Evolutionary conservation across 2,888 invertebrate genomes (phyloP), one percentile per base, ranked within the genome.

Genomic region (Microdon myrmicae): DNA sequence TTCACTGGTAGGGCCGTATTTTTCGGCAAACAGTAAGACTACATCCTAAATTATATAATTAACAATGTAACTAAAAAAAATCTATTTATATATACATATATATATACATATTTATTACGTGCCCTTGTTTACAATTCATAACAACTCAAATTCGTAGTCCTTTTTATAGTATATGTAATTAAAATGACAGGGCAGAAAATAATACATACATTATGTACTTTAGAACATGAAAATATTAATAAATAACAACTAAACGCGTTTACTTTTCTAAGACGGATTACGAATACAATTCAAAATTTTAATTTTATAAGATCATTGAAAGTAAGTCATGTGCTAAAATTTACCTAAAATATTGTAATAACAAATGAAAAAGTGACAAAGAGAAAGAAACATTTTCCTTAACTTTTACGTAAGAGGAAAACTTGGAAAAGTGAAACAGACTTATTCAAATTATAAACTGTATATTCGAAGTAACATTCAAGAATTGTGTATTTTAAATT

Each of bases 211-310:
- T 53, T 58, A 64, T 58, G 58, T 22, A 45, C 45, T 22, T 49
- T 48, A 12, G 22, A 29, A 44, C 28, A 34, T 26, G 13, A 32
- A 26, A 55, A 35, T 34, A 37, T 25, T 54, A 58, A 38, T n/a
- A 32, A 26, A 12, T 23, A 31, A 39, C 20, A 25, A 31, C 43
- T 20, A 32, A 48, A 41, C 37, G 51, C 37, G 39, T 39, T 49
- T 49, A 61, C 64, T 58, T 49, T 64, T 56, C 51, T 47, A 41
- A 58, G 47, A 38, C 12, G 38, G 10, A 48, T 47, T 38, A 51
- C 38, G 45, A 58, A 58, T 64, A 58, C 64, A 58, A 58, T 64
- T 64, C 45, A 58, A 51, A 44, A 64, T 58, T 58, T 37, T 32
- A 53, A 29, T 51, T 64, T 38, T 45, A 47, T 47, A 37, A 58